Evolutionary conservation across 2,113 vertebrate genomes (phyloP).

Genomic region (Taxidea taxus): DNA sequence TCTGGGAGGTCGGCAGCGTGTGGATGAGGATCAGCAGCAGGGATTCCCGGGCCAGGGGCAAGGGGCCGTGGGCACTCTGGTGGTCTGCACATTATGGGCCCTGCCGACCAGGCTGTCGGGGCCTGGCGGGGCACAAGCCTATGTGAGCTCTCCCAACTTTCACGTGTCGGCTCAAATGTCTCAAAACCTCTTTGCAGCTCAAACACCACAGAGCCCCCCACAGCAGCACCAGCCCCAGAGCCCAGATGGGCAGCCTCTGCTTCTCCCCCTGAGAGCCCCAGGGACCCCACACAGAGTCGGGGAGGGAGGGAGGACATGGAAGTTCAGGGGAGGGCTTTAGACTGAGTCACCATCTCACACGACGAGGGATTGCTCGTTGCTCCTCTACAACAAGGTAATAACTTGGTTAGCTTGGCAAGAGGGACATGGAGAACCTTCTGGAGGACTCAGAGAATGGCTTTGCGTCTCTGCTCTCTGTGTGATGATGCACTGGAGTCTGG

Average conservation of each 20-base stretch:
- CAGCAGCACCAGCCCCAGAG: accelerated
- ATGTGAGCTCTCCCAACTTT: neutral
- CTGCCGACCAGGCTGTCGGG: accelerated
- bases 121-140: neutral
- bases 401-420: neutral
- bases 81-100: neutral
- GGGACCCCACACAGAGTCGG: accelerated
- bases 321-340: neutral
- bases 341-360: neutral
- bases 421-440: neutral
- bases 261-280: too few species aligned
- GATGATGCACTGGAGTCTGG: neutral
- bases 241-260: neutral
- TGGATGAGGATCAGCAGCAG: neutral
- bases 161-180: neutral
- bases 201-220: neutral
- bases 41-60: accelerated
- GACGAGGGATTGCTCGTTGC: neutral
- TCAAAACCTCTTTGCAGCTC: neutral
- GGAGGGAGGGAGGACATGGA: neutral
- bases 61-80: too few species aligned
- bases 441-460: neutral
- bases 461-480: neutral
- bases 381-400: neutral
- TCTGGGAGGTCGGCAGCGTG: accelerated